Evolutionary conservation across 2,113 vertebrate species (phyloP).

Genomic region (Epinephelus moara): DNA sequence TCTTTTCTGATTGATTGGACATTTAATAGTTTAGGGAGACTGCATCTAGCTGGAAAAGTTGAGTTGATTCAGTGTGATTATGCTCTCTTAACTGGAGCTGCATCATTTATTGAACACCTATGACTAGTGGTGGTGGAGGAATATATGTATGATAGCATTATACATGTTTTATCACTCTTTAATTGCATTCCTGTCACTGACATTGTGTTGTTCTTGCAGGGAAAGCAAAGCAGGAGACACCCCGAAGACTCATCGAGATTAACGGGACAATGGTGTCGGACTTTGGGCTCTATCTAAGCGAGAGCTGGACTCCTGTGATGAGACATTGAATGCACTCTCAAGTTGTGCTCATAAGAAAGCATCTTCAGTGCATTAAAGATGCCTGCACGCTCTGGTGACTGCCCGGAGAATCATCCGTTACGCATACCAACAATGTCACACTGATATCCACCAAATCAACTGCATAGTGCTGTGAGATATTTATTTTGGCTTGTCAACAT

Average conservation of each 20-base stretch:
- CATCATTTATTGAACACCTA: not conserved
- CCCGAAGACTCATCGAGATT: constrained; percentile 82
- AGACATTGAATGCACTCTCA: not conserved
- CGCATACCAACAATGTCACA: constrained; percentile 11
- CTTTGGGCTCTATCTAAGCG: constrained; percentile 5
- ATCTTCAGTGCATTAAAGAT: constrained; percentile 20
- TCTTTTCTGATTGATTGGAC: not conserved
- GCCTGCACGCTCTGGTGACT: not conserved
- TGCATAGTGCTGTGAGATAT: constrained; percentile 5
- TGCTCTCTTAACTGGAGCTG: not conserved
- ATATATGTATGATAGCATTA: not conserved
- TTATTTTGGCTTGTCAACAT: constrained; percentile 2
- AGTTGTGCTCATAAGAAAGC: not conserved
- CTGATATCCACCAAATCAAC: not conserved
- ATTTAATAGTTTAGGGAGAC: not conserved
- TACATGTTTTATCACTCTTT: not conserved
- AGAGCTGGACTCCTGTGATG: constrained; percentile 4
- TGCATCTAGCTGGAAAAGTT: not conserved
- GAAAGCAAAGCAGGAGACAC: constrained; percentile 74
- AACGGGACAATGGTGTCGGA: constrained; percentile 31
- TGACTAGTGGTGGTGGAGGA: not conserved
- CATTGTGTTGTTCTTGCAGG: constrained; percentile 66
- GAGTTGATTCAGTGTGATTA: not conserved
- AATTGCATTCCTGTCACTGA: not conserved
- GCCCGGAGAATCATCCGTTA: not conserved